Conservation (phyloP, 2,888 invertebrate genomes). For the Cremastinae sp. region DNA sequence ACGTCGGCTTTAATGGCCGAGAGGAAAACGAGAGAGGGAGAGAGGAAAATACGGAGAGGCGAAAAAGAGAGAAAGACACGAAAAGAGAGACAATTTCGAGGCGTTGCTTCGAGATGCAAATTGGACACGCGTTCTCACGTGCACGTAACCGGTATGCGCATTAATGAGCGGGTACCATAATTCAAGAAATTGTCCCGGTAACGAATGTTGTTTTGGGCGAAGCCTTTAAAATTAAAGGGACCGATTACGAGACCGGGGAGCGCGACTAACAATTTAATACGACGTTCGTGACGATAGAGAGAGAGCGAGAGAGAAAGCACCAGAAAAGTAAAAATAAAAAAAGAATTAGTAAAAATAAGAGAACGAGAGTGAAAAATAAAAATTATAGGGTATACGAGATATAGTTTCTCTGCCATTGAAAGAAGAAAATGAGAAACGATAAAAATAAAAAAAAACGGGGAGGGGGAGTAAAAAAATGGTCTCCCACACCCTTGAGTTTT, state of each 20-base stretch:
- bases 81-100: conserved; percentile 1
- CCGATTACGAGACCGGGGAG: conserved; percentile 42
- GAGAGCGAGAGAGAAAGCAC: conserved; percentile 22
- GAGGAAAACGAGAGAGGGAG: neutral
- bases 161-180: conserved; percentile 33
- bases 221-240: conserved; percentile 50
- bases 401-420: conserved; percentile 9
- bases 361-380: conserved; percentile 32
- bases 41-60: neutral
- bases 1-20: too few species aligned
- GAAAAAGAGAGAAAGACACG: too few species aligned
- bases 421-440: conserved; percentile 46
- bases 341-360: conserved; percentile 2
- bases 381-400: conserved; percentile 58
- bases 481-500: conserved; percentile 57
- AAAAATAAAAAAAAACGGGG: conserved; percentile 64
- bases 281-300: conserved; percentile 63
- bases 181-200: conserved; percentile 45
- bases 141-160: conserved; percentile 14
- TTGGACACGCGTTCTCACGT: conserved; percentile 33
- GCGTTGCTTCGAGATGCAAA: conserved; percentile 28
- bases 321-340: conserved; percentile 16
- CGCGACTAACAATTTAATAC: conserved; percentile 69
- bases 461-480: conserved; percentile 55
- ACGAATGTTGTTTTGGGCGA: conserved; percentile 47